Evolutionary conservation across 2,888 invertebrate genomes (phyloP), one percentile per base, ranked within the genome.

Genomic region (Drosophila planitibia): DNA sequence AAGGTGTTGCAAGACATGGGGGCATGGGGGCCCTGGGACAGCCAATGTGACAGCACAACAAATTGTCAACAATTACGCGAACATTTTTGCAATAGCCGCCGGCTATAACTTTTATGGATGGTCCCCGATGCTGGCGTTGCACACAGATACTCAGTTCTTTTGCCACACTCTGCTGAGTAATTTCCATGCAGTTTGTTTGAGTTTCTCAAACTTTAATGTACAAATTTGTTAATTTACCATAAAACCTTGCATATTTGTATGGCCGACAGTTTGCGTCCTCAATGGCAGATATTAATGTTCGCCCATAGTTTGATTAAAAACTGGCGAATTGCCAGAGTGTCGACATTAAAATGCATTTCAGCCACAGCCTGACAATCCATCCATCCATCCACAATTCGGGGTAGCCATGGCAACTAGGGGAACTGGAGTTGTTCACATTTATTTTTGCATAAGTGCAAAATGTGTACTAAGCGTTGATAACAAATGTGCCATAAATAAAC

Each of bases 181-280:
- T 87, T 90, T 89, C 89, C 87, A 91, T 87, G 85, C 90, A 90
- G 84, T 90, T 89, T 90, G 86, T 79, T 85, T 81, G 77, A 82
- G 76, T 87, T 91, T 75, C 77, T 81, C 91, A 76, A 83, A 81
- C 82, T 89, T 91, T 90, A 90, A 93, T 93, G 91, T 91, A 93
- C 93, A 93, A 93, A 93, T 93, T 93, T 91, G 93, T 92, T 93
- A 93, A 93, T 93, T 93, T 93, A 93, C 91, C 93, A 93, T 93
- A 93, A 93, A 92, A 91, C 90, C 91, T 92, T 91, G 90, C 91
- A 91, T 93, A 93, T 93, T 91, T 92, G 90, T 92, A 83, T 82
- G 79, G 81, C 78, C 68, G 72, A 49, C 66, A 65, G 63, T 72
- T 61, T 35, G 66, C 76, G 62, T 70, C 73, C 73, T 71, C 87